A percentile compares a stretch with the other conserved stretches of the same genome.
Evolutionary conservation across 2,113 vertebrate species (phyloP).

Genomic region (Poeciliopsis retropinna): DNA sequence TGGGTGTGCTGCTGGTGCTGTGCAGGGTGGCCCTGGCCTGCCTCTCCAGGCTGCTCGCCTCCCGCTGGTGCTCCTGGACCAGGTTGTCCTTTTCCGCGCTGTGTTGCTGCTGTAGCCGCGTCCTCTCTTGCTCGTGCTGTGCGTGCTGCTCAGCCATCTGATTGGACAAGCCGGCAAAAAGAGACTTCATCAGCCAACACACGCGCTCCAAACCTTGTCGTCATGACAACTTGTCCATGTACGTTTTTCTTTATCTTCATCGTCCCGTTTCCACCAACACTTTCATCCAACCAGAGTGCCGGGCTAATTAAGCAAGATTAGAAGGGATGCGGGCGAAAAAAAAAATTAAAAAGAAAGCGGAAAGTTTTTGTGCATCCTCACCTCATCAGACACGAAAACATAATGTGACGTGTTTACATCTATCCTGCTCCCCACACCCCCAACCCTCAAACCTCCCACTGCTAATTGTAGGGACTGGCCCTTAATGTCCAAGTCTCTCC

Average conservation of each 20-base stretch:
- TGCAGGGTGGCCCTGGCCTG: slow-evolving; percentile 88
- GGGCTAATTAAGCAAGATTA: slow-evolving; percentile 22
- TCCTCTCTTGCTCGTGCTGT: slow-evolving; percentile 98
- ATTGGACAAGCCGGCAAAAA: slow-evolving; percentile 91
- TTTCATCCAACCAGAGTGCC: slow-evolving; percentile 15
- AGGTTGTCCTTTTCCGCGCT: slow-evolving; percentile 92
- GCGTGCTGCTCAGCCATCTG: slow-evolving; percentile 98
- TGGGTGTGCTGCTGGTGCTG: slow-evolving; percentile 90
- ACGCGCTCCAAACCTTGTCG: slow-evolving; percentile 77
- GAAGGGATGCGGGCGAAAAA: slow-evolving; percentile 71
- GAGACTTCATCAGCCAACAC: slow-evolving; percentile 90
- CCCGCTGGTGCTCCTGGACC: slow-evolving; percentile 92
- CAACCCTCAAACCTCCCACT: slow-evolving; percentile 48
- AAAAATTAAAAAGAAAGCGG: slow-evolving; percentile 50
- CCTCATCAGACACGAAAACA: slow-evolving; percentile 38
- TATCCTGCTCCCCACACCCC: slow-evolving; percentile 58
- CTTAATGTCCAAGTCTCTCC: slow-evolving; percentile 81
- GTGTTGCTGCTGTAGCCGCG: slow-evolving; percentile 95
- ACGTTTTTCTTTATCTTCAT: slow-evolving; percentile 40
- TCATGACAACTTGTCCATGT: slow-evolving; percentile 85
- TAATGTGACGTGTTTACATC: slow-evolving; percentile 84
- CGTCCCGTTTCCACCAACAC: slow-evolving; percentile 33
- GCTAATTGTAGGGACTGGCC: slow-evolving; percentile 77
- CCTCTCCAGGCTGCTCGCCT: slow-evolving; percentile 88
- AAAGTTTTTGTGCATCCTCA: slow-evolving; percentile 63